Percentiles rank a stretch among this genome's conserved stretches.
These are phyloP conservation scores for Agrotis puta DNA, from an alignment of 2,888 invertebrate genomes.

Conservation along the genomic window DNA sequence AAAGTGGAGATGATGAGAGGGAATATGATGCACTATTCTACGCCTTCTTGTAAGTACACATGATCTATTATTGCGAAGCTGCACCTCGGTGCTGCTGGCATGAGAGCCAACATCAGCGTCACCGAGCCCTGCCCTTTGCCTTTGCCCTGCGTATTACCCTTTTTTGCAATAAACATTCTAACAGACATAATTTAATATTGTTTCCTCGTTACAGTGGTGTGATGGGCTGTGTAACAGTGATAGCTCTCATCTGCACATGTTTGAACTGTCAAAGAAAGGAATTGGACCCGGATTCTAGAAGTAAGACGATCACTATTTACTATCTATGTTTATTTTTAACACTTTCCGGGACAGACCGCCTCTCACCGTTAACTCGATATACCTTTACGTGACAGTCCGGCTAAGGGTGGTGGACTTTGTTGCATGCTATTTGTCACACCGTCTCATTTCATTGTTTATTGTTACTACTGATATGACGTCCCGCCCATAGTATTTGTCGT, in stretches of 20 bases:
- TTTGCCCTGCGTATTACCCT: conserved; percentile 68
- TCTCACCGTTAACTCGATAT: too few species aligned
- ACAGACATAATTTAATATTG: background rate
- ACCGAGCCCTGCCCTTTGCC: conserved; percentile 77
- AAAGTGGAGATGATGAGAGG: conserved; percentile 71
- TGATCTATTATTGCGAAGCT: conserved; percentile 58
- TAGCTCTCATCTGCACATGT: conserved; percentile 76
- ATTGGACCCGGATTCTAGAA: conserved; percentile 55
- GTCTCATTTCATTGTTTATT: too few species aligned
- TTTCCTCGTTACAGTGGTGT: conserved; percentile 73
- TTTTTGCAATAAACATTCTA: background rate
- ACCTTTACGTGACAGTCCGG: too few species aligned
- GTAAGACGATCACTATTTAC: conserved; percentile 52
- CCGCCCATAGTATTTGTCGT: too few species aligned
- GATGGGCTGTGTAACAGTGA: conserved; percentile 58
- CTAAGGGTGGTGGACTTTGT: too few species aligned
- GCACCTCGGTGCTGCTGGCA: conserved; percentile 81
- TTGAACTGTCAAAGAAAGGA: conserved; percentile 66
- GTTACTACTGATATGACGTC: too few species aligned
- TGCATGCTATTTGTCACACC: too few species aligned
- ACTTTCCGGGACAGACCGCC: too few species aligned
- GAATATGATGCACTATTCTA: conserved; percentile 77
- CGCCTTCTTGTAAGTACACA: conserved; percentile 79
- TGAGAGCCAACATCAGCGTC: conserved; percentile 76
- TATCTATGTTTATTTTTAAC: background rate